Conservation (phyloP, 2,797 vertebrate genomes). For the Delichon dasypus region DNA sequence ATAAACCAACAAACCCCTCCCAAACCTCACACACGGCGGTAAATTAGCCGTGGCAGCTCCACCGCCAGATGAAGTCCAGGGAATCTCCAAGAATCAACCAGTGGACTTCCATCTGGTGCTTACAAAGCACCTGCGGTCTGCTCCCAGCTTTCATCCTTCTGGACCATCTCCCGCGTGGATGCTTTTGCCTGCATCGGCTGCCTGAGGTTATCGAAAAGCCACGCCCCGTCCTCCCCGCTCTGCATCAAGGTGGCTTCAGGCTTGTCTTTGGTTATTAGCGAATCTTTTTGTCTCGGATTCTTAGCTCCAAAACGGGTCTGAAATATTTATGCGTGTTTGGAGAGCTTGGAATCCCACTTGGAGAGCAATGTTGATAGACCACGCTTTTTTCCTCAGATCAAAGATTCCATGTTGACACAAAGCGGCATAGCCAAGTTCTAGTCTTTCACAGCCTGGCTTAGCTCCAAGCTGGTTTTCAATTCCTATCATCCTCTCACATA, state of each 20-base stretch:
- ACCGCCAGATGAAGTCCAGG: not conserved
- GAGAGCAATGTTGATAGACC: not conserved
- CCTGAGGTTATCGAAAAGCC: not conserved
- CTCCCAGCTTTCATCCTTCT: not conserved
- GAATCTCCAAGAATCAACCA: not conserved
- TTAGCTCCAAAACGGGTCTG: not conserved
- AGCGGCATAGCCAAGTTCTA: not conserved
- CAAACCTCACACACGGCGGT: accelerated
- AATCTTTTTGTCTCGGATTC: not conserved
- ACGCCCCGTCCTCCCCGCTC: not conserved
- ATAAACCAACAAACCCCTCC: not conserved
- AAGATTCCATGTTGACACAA: not conserved
- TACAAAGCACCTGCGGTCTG: not conserved
- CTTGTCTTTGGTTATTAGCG: not conserved
- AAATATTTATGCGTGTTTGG: not conserved
- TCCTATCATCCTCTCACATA: not conserved
- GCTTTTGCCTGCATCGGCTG: not conserved
- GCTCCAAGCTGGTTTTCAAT: not conserved
- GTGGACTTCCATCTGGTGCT: not conserved
- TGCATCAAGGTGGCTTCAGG: not conserved
- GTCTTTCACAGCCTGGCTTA: not conserved
- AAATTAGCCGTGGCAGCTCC: not conserved
- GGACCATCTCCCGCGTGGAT: not conserved
- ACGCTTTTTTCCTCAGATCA: not conserved
- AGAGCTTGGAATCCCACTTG: not conserved